Percentiles rank a stretch among this genome's conserved stretches.
phyloP scores from a whole-genome alignment of 2,797 vertebrate species.

The Cephalopachus bancanus region DNA sequence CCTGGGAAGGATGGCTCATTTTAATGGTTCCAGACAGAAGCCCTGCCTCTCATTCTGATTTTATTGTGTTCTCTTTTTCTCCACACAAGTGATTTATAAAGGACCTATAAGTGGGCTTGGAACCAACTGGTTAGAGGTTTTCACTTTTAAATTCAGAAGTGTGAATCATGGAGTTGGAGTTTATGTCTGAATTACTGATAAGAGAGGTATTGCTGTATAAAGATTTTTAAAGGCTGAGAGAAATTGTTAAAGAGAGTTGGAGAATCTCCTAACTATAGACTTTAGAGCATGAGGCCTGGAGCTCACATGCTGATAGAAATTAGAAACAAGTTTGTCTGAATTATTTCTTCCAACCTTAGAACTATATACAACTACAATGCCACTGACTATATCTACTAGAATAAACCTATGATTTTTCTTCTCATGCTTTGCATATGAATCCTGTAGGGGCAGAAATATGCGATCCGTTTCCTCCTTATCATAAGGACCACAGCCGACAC shows the following conservation, averaged over 20 bases:
- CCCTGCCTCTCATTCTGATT: neutral
- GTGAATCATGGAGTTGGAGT: constrained; percentile 2
- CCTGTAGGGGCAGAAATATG: neutral
- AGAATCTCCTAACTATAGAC: neutral
- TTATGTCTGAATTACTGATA: constrained; percentile 43
- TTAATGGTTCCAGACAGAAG: neutral
- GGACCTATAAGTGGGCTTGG: neutral
- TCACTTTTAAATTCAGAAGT: constrained; percentile 39
- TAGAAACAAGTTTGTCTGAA: neutral
- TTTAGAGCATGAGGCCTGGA: neutral
- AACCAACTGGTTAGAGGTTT: neutral
- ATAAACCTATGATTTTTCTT: neutral
- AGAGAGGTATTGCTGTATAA: neutral
- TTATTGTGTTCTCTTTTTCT: neutral
- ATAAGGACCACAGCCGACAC: neutral
- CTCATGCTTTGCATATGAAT: neutral
- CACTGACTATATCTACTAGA: neutral
- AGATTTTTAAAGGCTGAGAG: neutral
- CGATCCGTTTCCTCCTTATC: neutral
- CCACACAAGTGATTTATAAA: neutral
- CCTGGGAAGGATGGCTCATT: neutral
- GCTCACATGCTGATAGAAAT: neutral
- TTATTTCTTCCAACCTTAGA: neutral
- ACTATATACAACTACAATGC: neutral
- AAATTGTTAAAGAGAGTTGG: constrained; percentile 6